Base-by-base conservation (phyloP, 2,888 invertebrate genomes). In the Lasioglossum calceatum region DNA sequence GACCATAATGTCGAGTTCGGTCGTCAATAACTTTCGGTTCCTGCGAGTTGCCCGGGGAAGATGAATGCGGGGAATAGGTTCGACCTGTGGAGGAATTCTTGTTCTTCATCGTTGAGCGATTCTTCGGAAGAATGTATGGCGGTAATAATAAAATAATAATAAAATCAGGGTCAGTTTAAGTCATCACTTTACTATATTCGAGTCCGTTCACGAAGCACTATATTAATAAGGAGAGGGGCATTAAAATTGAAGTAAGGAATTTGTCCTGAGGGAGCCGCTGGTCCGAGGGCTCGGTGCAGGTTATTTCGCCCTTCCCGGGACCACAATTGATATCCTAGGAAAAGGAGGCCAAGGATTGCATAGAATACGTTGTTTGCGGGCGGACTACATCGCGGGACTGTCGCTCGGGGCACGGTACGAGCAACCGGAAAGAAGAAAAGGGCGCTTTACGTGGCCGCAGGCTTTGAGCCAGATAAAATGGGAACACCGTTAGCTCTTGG, bases 381-480 rank as follows among this genome's bases (percentile, higher is more conserved):
- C 27, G n/a, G n/a, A 75, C 19, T 42, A 44, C 12, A 64, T 71
- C 50, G 78, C n/a, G 4, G 23, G 23, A 32, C 36, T 32, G 73
- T 50, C 73, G 67, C 82, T 42, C 42, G 64, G 36, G 54, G 72
- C 47, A 64, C 36, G 27, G 72, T 23, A 64, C 32, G 75, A 79
- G 72, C 54, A 83, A 75, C 61, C 44, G 47, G 70, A 71, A 77
- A 79, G 44, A 71, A 75, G 77, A 77, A 81, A 75, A 79, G 79
- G 61, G 32, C 77, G 82, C 73, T 73, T 79, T 75, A 50, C 70
- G 72, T 77, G 79, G 75, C 36, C 44, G 71, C n/a, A 47, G 64
- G 42, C 84, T 86, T 84, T 77, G 79, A 77, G 70, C 73, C 81
- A 61, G 71, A 79, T 78, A 61, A 82, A 81, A 81, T 32, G 73